These are phyloP conservation scores for Rhorus exstirpatorius DNA, from an alignment of 2,888 invertebrate genomes.

Conservation along the genomic window DNA sequence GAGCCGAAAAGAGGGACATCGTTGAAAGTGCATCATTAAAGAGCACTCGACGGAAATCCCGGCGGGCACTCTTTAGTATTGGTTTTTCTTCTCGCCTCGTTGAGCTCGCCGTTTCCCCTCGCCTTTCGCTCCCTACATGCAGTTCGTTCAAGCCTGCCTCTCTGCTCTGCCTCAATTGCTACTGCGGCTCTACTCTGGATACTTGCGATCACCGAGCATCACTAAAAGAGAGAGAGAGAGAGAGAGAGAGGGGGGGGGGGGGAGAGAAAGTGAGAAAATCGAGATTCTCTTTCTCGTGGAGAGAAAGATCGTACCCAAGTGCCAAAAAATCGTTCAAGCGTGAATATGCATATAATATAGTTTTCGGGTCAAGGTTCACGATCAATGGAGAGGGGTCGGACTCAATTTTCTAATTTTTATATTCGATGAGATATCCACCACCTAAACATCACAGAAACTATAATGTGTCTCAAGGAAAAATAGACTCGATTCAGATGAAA, in stretches of 20 bases:
- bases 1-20: slow-evolving; percentile 25
- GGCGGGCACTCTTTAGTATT: slow-evolving; percentile 66
- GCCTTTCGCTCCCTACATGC: slow-evolving; percentile 30
- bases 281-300: slow-evolving; percentile 24
- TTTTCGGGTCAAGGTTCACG: slow-evolving; percentile 61
- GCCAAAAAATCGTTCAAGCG: slow-evolving; percentile 12
- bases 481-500: no score
- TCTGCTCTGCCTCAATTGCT: slow-evolving; percentile 18
- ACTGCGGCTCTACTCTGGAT: slow-evolving; percentile 5
- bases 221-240: slow-evolving; percentile 3
- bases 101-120: slow-evolving; percentile 55
- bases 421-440: neutral
- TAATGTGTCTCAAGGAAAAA: neutral
- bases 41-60: slow-evolving; percentile 64
- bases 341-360: neutral
- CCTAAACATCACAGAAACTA: neutral
- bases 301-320: slow-evolving; percentile 26
- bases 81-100: slow-evolving; percentile 66
- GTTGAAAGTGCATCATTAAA: slow-evolving; percentile 68
- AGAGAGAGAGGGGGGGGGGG: slow-evolving; percentile 23
- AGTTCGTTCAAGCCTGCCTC: slow-evolving; percentile 37
- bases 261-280: slow-evolving; percentile 24
- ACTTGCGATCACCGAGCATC: slow-evolving; percentile 17
- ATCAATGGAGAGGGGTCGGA: slow-evolving; percentile 55
- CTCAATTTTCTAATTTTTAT: neutral